Evolutionary conservation across 2,888 invertebrate species (phyloP).

Genomic region (Drosophila mercatorum): DNA sequence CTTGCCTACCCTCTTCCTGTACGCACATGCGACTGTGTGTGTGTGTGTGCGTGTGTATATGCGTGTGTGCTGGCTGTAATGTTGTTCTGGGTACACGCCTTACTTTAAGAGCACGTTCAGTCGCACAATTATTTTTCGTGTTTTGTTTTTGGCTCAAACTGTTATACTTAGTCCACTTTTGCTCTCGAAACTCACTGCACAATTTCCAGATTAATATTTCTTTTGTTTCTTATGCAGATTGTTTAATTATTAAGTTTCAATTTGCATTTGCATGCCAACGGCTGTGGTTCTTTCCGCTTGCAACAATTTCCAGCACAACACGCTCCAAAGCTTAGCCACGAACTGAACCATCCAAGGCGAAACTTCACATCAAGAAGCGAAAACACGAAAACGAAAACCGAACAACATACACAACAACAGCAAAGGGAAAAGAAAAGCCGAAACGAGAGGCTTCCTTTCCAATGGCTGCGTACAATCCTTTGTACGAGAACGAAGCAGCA

Average conservation of each 20-base stretch:
- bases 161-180: conserved; percentile 8
- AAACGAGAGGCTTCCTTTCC: conserved; percentile 56
- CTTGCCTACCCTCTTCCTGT: conserved; percentile 18
- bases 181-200: conserved; percentile 8
- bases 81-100: conserved; percentile 63
- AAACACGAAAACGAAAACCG: conserved; percentile 48
- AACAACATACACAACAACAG: neutral
- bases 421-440: conserved; percentile 19
- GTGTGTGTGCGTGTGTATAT: neutral
- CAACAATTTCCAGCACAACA: conserved; percentile 69
- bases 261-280: conserved; percentile 40
- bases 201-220: neutral
- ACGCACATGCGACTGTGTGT: conserved; percentile 9
- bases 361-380: conserved; percentile 56
- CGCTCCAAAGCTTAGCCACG: conserved; percentile 80
- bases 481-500: conserved; percentile 47
- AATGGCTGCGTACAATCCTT: conserved; percentile 73
- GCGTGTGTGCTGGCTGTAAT: conserved; percentile 13
- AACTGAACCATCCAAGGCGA: conserved; percentile 61
- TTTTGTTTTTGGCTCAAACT: neutral
- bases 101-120: conserved; percentile 54
- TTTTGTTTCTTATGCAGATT: conserved; percentile 9
- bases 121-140: conserved; percentile 4
- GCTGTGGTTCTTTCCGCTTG: conserved; percentile 47
- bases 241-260: conserved; percentile 37